Evolutionary conservation across 2,888 invertebrate species (phyloP).

Genomic region (Brachylomia viminalis): DNA sequence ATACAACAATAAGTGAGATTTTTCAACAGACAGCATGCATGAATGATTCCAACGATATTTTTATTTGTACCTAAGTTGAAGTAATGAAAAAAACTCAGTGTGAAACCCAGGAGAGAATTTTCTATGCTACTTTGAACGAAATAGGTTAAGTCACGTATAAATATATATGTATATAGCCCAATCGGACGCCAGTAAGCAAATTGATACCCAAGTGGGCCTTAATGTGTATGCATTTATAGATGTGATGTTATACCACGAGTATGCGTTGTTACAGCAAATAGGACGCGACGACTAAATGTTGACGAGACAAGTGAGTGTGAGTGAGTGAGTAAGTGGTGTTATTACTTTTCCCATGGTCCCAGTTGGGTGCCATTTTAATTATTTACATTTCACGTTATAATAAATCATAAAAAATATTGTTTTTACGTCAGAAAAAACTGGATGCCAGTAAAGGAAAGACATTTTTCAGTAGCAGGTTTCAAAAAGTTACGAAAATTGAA

Average conservation of each 20-base stretch:
- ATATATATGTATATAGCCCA: too few species aligned
- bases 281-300: background rate
- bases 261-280: too few species aligned
- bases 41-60: background rate
- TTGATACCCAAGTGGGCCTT: conserved; percentile 13
- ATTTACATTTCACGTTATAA: too few species aligned
- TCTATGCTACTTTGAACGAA: background rate
- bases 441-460: background rate
- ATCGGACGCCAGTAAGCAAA: conserved; percentile 13
- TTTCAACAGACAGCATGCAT: background rate
- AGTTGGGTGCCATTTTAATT: conserved; percentile 21
- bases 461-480: background rate
- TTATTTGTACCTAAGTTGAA: background rate
- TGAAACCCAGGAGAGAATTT: background rate
- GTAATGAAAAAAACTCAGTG: background rate
- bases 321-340: too few species aligned
- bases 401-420: background rate
- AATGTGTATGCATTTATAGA: background rate
- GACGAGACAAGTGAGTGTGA: background rate
- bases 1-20: background rate
- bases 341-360: background rate
- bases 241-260: background rate
- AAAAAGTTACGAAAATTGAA: background rate
- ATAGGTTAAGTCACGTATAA: background rate
- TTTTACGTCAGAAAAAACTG: background rate